phyloP scores from a whole-genome alignment of 1,140 invertebrate species.

The Marisa cornuarietis region DNA sequence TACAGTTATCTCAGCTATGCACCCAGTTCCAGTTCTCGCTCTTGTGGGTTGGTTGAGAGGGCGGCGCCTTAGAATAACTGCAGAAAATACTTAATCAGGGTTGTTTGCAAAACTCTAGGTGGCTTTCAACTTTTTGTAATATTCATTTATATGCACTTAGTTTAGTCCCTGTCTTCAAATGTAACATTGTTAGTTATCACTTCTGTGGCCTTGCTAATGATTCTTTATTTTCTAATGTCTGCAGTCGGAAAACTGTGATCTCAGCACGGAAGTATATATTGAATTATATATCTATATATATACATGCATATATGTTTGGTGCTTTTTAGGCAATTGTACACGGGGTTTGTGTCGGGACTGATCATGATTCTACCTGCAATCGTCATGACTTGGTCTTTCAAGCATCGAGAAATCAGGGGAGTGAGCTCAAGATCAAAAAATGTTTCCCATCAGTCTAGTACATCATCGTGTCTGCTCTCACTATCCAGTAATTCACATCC shows the following conservation, averaged over 20 bases:
- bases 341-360: conserved; percentile 50
- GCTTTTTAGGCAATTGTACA: conserved; percentile 40
- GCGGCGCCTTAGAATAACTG: too few relatives aligned
- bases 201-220: not conserved
- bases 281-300: too few relatives aligned
- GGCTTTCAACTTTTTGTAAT: not conserved
- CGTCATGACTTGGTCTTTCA: conserved; percentile 35
- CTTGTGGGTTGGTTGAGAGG: too few relatives aligned
- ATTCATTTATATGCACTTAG: not conserved
- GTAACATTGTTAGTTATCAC: not conserved
- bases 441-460: too few relatives aligned
- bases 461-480: not conserved
- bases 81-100: too few relatives aligned
- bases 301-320: not conserved
- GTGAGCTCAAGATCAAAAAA: not conserved
- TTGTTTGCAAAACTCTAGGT: too few relatives aligned
- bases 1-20: too few relatives aligned
- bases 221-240: not conserved
- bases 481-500: not conserved
- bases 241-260: not conserved
- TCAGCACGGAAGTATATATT: not conserved
- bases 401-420: conserved; percentile 26
- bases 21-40: too few relatives aligned
- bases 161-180: too few relatives aligned
- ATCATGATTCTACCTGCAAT: conserved; percentile 59